Percentiles rank a stretch among this genome's conserved stretches.
Conservation (phyloP, 2,888 invertebrate species). For the Mermis nigrescens region DNA sequence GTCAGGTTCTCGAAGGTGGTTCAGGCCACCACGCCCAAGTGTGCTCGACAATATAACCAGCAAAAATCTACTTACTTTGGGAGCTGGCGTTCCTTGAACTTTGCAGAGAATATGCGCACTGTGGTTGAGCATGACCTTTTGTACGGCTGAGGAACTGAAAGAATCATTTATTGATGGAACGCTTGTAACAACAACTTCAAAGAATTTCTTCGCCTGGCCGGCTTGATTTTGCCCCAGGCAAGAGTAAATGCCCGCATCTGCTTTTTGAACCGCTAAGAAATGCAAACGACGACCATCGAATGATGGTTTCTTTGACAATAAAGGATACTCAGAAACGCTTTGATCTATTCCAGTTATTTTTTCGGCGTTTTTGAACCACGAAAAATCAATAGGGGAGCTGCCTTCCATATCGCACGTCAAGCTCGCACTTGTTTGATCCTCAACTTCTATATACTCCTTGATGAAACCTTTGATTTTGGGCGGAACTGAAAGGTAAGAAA, state of each 20-base stretch:
- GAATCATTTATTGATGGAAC: slow-evolving; percentile 24
- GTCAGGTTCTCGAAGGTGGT: too few relatives aligned
- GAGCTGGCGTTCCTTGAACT: slow-evolving; percentile 35
- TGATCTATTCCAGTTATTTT: slow-evolving; percentile 1
- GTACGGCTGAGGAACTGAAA: slow-evolving; percentile 19
- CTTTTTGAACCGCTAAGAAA: slow-evolving; percentile 5
- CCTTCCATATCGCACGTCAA: slow-evolving; percentile 20
- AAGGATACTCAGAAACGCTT: too few relatives aligned
- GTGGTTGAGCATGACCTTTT: slow-evolving; percentile 17
- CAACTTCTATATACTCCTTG: slow-evolving; percentile 17
- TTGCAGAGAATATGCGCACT: slow-evolving; percentile 34
- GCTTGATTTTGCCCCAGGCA: slow-evolving; percentile 19
- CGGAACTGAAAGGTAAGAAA: slow-evolving; percentile 16
- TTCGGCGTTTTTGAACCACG: slow-evolving; percentile 25
- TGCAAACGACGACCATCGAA: slow-evolving; percentile 6
- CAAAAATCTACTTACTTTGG: slow-evolving; percentile 14
- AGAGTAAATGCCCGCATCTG: slow-evolving; percentile 11
- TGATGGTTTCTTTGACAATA: too few relatives aligned
- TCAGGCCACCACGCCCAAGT: too few relatives aligned
- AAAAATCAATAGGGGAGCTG: slow-evolving; percentile 18
- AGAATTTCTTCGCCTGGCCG: slow-evolving; percentile 24
- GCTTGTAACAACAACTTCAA: slow-evolving; percentile 23
- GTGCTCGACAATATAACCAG: too few relatives aligned
- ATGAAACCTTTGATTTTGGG: slow-evolving; percentile 20
- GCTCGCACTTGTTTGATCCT: slow-evolving; percentile 16